Base-by-base conservation (phyloP, 2,797 vertebrate species). In the Acipenser oxyrinchus region DNA sequence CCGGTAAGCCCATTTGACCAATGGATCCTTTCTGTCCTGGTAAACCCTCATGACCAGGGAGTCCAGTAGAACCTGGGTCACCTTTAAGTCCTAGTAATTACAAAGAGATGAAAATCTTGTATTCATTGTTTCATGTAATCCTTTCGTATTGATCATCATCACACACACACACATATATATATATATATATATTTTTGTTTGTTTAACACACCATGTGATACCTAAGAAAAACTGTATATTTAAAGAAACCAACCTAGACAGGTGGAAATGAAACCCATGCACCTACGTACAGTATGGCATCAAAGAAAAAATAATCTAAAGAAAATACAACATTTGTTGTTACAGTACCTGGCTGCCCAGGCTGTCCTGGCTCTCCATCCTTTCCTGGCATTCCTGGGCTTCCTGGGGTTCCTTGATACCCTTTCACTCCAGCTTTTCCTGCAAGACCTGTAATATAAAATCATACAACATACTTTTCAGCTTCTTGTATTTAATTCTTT, bases 1-100 rank as follows among this genome's bases (percentile, higher is more conserved):
- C 97, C 88, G 96, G 95, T 65, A 93, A 74, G 71, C 97, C 97
- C 94, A 99, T 98, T 78, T 93, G 92, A 76, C 97, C 97, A 8
- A 84, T 73, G 0, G 76, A 78, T 70, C 97, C 97, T 81, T 96
- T 95, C 5, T 82, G 82, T 77, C 97, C 97, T 62, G 91, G 84
- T 63, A 74, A 23, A 75, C 97, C 97, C 6, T 83, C 77, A 64
- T 51, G 52, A 1, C 97, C 97, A 37, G 92, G 82, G 0, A 76
- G 81, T 63, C 97, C 97, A 15, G 89, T 81, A 8, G 78, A 6
- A 3, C 97, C 97, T 13, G 75, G 37, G 59, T 97, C 94, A 75
- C 97, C 97, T 83, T 96, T 98, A 1, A 81, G 81, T 73, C 97
- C 97, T 99, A 74, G 10, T 69, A 48, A 69, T 52, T 71, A n/a